These are phyloP conservation scores for Brenthis daphne DNA, from an alignment of 2,888 invertebrate genomes.

Conservation along the genomic window DNA sequence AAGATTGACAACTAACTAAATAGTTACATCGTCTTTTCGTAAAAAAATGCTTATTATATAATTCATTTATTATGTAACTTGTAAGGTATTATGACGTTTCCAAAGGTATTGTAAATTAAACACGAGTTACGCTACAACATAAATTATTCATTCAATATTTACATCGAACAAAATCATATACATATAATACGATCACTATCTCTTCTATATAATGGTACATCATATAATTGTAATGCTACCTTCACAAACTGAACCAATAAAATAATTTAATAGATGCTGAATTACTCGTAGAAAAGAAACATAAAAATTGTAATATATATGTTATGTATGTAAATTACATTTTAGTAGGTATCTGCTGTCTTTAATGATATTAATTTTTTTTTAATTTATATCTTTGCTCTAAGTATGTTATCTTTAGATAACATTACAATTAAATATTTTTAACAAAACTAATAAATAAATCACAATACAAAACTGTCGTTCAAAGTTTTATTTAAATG, in stretches of 20 bases:
- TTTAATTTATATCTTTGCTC: background rate
- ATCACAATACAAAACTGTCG: background rate
- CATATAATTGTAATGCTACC: slow-evolving; percentile 24
- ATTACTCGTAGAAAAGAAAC: too few species aligned
- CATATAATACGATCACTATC: slow-evolving; percentile 43
- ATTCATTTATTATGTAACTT: slow-evolving; percentile 10
- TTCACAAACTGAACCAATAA: background rate
- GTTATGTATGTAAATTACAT: too few species aligned
- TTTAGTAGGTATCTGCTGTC: background rate
- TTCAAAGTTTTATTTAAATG: slow-evolving; percentile 16
- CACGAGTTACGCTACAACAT: slow-evolving; percentile 62
- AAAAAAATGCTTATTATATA: background rate
- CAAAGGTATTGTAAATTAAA: slow-evolving; percentile 43
- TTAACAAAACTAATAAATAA: slow-evolving; percentile 1
- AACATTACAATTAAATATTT: background rate
- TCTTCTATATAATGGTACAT: slow-evolving; percentile 41
- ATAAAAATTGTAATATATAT: too few species aligned
- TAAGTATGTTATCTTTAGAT: background rate
- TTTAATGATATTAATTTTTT: background rate
- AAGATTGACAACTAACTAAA: too few species aligned
- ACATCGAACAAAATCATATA: slow-evolving; percentile 58
- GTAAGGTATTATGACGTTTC: slow-evolving; percentile 17
- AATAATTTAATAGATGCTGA: background rate
- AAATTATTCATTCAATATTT: slow-evolving; percentile 74
- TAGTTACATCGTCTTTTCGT: too few species aligned